Percentiles rank a stretch among this genome's conserved stretches.
Conservation (phyloP, 2,113 vertebrate species). For the Limnothrissa miodon region DNA sequence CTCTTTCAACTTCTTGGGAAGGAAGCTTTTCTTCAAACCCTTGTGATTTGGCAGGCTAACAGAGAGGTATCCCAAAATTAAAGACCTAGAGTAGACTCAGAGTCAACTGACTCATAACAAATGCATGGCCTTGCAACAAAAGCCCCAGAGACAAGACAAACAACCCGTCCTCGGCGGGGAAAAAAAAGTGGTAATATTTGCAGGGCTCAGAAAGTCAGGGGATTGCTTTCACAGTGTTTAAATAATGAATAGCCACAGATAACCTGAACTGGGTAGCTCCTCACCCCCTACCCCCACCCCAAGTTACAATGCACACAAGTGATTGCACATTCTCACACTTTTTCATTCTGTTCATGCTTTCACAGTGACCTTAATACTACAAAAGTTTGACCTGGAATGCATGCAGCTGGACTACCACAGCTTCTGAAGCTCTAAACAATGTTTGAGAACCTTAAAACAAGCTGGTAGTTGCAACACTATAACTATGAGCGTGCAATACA, state of each 20-base stretch:
- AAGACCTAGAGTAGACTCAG: conserved; percentile 21
- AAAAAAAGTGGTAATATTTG: background rate
- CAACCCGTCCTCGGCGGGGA: background rate
- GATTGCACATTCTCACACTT: background rate
- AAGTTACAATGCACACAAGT: background rate
- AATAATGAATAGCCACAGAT: conserved; percentile 35
- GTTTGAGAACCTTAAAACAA: background rate
- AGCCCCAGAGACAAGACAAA: background rate
- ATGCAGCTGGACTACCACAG: background rate
- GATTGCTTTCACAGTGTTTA: conserved; percentile 30
- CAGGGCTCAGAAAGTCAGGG: conserved; percentile 15
- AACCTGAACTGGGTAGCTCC: background rate
- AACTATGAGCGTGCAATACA: background rate
- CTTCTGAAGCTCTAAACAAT: background rate
- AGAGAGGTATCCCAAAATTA: conserved; percentile 37
- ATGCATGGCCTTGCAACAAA: conserved; percentile 3
- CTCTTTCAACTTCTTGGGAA: conserved; percentile 17
- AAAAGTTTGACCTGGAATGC: background rate
- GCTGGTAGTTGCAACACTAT: background rate
- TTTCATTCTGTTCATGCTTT: background rate
- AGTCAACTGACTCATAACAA: conserved; percentile 13
- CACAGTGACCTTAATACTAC: background rate
- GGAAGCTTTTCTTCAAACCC: conserved; percentile 27
- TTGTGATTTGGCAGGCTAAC: conserved; percentile 16
- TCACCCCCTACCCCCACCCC: background rate